Evolutionary conservation across 2,113 vertebrate genomes (phyloP).

Genomic region (Petaurus breviceps): DNA sequence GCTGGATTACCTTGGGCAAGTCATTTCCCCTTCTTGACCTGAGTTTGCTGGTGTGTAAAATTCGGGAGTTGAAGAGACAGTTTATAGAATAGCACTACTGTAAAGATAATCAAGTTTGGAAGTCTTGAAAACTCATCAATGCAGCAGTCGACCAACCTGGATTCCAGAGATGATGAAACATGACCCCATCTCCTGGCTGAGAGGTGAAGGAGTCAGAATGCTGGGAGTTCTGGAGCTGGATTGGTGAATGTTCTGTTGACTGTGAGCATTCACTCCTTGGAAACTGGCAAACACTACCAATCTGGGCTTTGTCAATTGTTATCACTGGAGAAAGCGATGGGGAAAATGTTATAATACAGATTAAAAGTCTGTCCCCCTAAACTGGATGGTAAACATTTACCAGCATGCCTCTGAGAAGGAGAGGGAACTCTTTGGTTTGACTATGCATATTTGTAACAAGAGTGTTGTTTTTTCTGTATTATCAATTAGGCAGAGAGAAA

Average conservation of each 20-base stretch:
- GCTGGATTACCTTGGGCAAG: neutral
- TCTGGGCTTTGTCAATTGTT: neutral
- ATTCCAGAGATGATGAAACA: neutral
- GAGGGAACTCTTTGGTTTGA: neutral
- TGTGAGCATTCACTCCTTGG: neutral
- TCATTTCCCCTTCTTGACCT: constrained; percentile 17
- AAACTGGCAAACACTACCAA: neutral
- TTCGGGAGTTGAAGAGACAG: too few species aligned
- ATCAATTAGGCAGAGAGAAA: neutral
- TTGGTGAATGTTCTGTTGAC: too few species aligned
- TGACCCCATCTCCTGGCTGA: neutral
- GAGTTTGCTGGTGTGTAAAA: neutral
- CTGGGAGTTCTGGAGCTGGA: neutral
- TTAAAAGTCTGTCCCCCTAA: neutral
- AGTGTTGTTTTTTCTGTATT: neutral
- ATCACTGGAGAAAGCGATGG: neutral
- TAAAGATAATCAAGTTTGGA: neutral
- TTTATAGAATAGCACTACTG: too few species aligned
- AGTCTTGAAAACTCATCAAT: neutral
- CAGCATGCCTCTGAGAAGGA: neutral
- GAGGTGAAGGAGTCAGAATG: neutral
- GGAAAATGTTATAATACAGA: neutral
- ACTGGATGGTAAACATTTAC: neutral
- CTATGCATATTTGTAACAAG: neutral
- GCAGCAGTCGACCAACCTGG: too few species aligned